Evolutionary conservation across 2,888 invertebrate species (phyloP), one percentile per base, ranked within the genome.

Genomic region (Chironomus tentans): DNA sequence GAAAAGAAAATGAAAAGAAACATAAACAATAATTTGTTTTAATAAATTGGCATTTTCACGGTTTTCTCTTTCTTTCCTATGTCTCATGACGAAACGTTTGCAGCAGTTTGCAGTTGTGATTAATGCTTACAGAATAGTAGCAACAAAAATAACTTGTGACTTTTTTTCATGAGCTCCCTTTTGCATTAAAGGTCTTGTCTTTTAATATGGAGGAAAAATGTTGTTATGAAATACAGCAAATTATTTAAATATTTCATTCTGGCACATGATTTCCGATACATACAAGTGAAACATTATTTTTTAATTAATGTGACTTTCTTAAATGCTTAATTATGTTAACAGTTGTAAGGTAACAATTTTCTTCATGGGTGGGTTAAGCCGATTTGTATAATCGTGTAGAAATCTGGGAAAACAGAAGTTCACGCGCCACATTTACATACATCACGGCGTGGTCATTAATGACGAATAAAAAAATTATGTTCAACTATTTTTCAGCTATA

Each of bases 1-100:
- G 22, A 21, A 65, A 65, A 56, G 21, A 71, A 18, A 65, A 65
- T 22, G 22, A 65, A 18, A 13, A 46, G 7, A 73, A 62, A 38
- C 28, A 73, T 73, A 73, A 73, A 73, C 73, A 73, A 73, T 73
- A 73, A 73, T 73, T 73, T 73, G 73, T 38, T 73, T 47, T 61
- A 62, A 62, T 73, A 73, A 73, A 73, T 73, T 73, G 72, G 62
- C 65, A 73, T 73, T 73, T 73, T 73, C 65, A 73, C 73, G 73
- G 73, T 62, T 38, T n/a, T 68, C 38, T 68, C 15, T 12, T 7
- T 50, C 50, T 65, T 22, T 38, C 46, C 46, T 38, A 13, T 3
- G 21, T 65, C 65, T 62, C 22, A 22, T 18, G 18, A 22, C 21
- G 62, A 18, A 62, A 22, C 62, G 12, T 22, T 21, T 65, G 62